Percentiles rank a stretch among this genome's conserved stretches.
phyloP scores from a whole-genome alignment of 2,797 vertebrate species.

The Acanthiza pusilla region DNA sequence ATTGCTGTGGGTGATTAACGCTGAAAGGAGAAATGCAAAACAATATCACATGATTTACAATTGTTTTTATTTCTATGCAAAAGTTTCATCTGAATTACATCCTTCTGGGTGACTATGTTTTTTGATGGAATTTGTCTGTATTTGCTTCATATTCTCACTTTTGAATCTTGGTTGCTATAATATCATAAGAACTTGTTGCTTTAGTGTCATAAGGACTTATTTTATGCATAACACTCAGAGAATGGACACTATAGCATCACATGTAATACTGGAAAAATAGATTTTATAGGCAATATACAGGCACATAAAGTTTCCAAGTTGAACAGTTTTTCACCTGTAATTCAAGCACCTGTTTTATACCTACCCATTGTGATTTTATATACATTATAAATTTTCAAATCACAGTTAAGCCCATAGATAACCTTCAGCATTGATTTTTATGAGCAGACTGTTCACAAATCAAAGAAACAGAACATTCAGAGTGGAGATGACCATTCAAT shows the following conservation, averaged over 20 bases:
- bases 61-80: background rate
- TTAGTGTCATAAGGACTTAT: background rate
- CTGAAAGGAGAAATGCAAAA: background rate
- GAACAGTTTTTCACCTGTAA: background rate
- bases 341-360: background rate
- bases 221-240: background rate
- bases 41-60: background rate
- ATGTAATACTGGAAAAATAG: background rate
- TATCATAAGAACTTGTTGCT: background rate
- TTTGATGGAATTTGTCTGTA: background rate
- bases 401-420: background rate
- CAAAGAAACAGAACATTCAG: background rate
- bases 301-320: background rate
- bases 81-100: background rate
- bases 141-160: background rate
- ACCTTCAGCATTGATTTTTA: background rate
- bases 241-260: background rate
- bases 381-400: background rate
- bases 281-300: background rate
- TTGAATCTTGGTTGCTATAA: background rate
- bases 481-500: background rate
- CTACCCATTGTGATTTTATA: background rate
- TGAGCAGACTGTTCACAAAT: background rate
- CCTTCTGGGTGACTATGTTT: background rate
- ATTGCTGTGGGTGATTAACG: background rate